Conservation (phyloP, 2,888 invertebrate genomes). For the Coelogynopora nodosa region DNA sequence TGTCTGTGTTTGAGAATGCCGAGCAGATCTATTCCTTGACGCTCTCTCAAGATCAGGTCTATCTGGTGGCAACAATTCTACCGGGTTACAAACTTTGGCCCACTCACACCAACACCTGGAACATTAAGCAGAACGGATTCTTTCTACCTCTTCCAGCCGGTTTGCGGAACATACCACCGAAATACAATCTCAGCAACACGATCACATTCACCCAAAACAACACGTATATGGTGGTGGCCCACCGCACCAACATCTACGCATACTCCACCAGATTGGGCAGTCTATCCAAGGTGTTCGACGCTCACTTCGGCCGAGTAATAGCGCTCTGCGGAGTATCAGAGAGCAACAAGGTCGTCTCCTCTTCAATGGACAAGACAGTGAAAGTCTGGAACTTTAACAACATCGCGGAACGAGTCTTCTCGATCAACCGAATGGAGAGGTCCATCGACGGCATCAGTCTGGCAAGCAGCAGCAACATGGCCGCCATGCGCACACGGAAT, state of each 20-base stretch:
- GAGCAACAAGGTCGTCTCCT: constrained; percentile 73
- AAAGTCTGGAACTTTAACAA: constrained; percentile 99
- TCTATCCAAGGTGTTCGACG: constrained; percentile 84
- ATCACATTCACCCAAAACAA: constrained; percentile 84
- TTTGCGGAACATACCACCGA: constrained; percentile 84
- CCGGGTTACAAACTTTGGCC: constrained; percentile 62
- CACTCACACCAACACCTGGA: constrained; percentile 53
- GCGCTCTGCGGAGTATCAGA: constrained; percentile 80
- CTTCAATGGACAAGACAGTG: constrained; percentile 91
- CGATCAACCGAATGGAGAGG: constrained; percentile 72
- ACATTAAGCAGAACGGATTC: constrained; percentile 46
- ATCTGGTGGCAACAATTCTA: constrained; percentile 69
- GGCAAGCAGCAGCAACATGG: constrained; percentile 71
- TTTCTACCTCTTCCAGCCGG: constrained; percentile 64
- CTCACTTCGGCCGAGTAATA: constrained; percentile 92
- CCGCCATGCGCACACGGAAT: constrained; percentile 85
- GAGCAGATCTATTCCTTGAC: constrained; percentile 66
- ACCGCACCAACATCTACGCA: constrained; percentile 85
- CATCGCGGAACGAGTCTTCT: constrained; percentile 92
- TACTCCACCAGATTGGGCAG: constrained; percentile 76
- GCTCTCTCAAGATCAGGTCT: constrained; percentile 75
- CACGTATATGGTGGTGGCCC: constrained; percentile 88
- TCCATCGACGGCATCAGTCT: constrained; percentile 79
- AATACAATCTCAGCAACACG: constrained; percentile 82
- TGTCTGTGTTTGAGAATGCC: constrained; percentile 55